These are phyloP conservation scores for Yponomeuta cagnagella DNA, from an alignment of 2,888 invertebrate species.

Conservation along the genomic window DNA sequence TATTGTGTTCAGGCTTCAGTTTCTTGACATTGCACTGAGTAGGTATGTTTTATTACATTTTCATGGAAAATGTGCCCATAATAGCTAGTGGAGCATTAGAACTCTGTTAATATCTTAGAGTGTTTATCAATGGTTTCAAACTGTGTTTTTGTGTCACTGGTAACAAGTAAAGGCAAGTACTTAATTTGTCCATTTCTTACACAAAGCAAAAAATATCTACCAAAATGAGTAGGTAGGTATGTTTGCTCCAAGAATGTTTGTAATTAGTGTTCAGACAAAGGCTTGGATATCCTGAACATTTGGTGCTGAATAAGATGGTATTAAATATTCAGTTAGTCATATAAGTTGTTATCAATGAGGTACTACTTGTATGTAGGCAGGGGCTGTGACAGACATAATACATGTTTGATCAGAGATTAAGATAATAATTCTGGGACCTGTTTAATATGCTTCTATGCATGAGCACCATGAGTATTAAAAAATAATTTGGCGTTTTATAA, in stretches of 20 bases:
- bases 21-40: slow-evolving; percentile 11
- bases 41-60: not conserved
- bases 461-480: too few relatives aligned
- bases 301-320: not conserved
- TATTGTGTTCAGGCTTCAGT: slow-evolving; percentile 16
- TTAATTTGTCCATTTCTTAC: too few relatives aligned
- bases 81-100: too few relatives aligned
- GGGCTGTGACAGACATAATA: not conserved
- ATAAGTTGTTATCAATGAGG: not conserved
- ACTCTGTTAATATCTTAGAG: slow-evolving; percentile 4
- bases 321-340: not conserved
- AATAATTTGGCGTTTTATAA: too few relatives aligned
- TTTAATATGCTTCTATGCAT: too few relatives aligned
- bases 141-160: slow-evolving; percentile 58
- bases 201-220: too few relatives aligned
- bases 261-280: not conserved
- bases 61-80: too few relatives aligned
- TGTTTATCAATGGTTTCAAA: slow-evolving; percentile 55
- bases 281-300: not conserved
- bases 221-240: too few relatives aligned
- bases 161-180: slow-evolving; percentile 44
- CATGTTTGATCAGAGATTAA: not conserved
- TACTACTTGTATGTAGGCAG: not conserved
- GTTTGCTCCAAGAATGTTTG: too few relatives aligned
- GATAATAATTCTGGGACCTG: not conserved